These are phyloP conservation scores for Arizona elegans DNA, from an alignment of 2,113 vertebrate species.

Conservation along the genomic window DNA sequence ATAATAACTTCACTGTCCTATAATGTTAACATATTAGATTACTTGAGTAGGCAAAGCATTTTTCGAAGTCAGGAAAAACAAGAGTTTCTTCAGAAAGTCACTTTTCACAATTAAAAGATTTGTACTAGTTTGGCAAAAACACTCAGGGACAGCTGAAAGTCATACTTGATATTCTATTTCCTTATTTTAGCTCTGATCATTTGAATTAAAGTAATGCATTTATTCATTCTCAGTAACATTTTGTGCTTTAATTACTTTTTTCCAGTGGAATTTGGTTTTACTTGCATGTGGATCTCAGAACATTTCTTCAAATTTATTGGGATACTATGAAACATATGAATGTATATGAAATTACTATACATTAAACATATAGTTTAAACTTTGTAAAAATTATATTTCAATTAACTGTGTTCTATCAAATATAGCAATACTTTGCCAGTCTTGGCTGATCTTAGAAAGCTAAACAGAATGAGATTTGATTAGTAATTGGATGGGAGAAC, in stretches of 20 bases:
- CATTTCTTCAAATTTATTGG: neutral
- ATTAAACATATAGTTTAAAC: neutral
- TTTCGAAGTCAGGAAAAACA: slow-evolving; percentile 16
- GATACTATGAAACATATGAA: neutral
- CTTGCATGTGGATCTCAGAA: neutral
- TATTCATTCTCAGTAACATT: neutral
- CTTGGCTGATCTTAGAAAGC: neutral
- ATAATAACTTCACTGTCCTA: slow-evolving; percentile 97
- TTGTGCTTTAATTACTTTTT: neutral
- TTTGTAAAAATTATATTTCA: neutral
- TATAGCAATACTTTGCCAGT: neutral
- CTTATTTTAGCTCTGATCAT: neutral
- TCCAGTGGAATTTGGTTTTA: neutral
- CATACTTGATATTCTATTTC: neutral
- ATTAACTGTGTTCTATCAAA: neutral
- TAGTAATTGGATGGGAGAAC: neutral
- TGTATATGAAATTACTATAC: neutral
- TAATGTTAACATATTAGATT: slow-evolving; percentile 36
- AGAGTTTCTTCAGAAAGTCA: neutral
- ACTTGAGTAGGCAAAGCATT: neutral
- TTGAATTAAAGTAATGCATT: neutral
- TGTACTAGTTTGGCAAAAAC: neutral
- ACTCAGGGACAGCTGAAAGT: neutral
- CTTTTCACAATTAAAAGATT: neutral
- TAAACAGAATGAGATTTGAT: neutral